Evolutionary conservation across 2,888 invertebrate species (phyloP), one percentile per base, ranked within the genome.

Genomic region (Hirtodrosophila trivittata): DNA sequence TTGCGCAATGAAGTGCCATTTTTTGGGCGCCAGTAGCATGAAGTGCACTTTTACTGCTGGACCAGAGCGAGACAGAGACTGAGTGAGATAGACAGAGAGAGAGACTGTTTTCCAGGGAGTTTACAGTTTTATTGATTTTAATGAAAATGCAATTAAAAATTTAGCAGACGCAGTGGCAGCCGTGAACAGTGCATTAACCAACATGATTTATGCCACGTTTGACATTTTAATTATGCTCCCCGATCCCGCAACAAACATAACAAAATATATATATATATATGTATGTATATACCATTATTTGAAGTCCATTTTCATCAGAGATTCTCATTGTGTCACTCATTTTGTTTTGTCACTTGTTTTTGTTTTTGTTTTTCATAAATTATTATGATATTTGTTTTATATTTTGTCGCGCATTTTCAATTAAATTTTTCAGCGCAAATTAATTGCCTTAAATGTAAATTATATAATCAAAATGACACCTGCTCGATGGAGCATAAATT

Each of bases 71-170:
- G 9, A 18, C 18, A 6, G 21, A 8, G 21, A 25, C 13, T 8
- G 16, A n/a, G 38, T 8, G 16, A n/a, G 38, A 28, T 13, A n/a
- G 28, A 10, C 1, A n/a, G 2, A n/a, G 30, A 39, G 10, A 3
- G 28, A 33, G 28, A 21, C 38, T 16, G 30, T 39, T 41, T 39
- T 43, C 25, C 41, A 14, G 13, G 14, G 26, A 46, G 35, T 46
- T 43, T 41, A 30, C 28, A 18, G 14, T 62, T 62, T 67, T 76
- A 85, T 86, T 83, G 80, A 83, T 83, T 76, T 83, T 66, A 76
- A 85, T 83, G 66, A 70, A 83, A 80, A 83, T 67, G 77, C 74
- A 78, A 80, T 86, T 83, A 78, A 83, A 80, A 73, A 70, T 86
- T 80, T 73, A 76, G 69, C 63, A 67, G 28, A 58, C 54, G 39